Evolutionary conservation across 2,113 vertebrate species (phyloP), one percentile per base, ranked within the genome.

Genomic region (Pteropus alecto): DNA sequence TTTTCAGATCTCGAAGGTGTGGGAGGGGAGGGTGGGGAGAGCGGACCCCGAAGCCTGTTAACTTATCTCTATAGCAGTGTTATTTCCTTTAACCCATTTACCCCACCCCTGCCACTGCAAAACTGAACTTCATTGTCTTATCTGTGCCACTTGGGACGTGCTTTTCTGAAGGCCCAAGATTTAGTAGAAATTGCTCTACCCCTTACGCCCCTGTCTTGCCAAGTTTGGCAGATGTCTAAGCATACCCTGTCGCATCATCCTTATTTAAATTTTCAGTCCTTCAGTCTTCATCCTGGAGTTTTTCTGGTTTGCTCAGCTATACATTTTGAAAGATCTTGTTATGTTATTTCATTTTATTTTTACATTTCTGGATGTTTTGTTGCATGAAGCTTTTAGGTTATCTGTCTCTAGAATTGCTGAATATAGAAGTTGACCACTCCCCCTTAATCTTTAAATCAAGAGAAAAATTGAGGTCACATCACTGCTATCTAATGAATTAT

Each of bases 401-500:
- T 58, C n/a, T 81, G 22, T 61, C 51, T 86, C 38, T 30, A 38
- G 51, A 90, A 90, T n/a, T 43, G 38, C 46, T 90, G 71, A 21
- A 28, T 68, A 1, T 18, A n/a, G 68, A 94, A 54, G 48, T n/a
- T 78, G 43, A 56, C 86, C 67, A 73, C 68, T 67, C n/a, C n/a
- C 14, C 60, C 38, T 90, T 77, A 18, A 87, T 73, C n/a, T 95
- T 85, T 91, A 82, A 74, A 63, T 87, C 46, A 84, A 41, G 77
- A 92, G 61, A 46, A 68, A 84, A 48, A 61, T 33, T 60, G 92
- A 63, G 74, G 63, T 58, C 61, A 22, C 41, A 71, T 24, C 24
- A 63, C 41, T 79, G n/a, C 70, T 51, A 22, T 60, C 84, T 68
- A 46, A 51, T 88, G 88, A 81, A 70, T 82, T 97, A 68, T 91